A percentile compares a stretch with the other conserved stretches of the same genome.
These are phyloP conservation scores for Leptoclinus maculatus DNA, from an alignment of 2,797 vertebrate genomes.

Conservation along the genomic window DNA sequence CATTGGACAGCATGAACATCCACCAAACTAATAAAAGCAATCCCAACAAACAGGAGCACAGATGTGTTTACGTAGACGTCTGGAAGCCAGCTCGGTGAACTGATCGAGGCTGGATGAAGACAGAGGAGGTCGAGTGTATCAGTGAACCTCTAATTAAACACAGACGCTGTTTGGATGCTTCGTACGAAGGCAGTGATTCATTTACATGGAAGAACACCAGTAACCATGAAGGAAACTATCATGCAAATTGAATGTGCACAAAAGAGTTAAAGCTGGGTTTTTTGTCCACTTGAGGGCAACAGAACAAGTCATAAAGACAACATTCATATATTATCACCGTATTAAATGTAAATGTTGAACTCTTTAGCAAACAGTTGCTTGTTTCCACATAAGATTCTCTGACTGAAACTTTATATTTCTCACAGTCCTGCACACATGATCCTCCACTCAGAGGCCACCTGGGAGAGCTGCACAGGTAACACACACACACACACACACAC, in stretches of 20 bases:
- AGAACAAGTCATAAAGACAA: not conserved
- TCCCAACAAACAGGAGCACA: slow-evolving; percentile 16
- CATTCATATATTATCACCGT: no score
- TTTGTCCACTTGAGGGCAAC: not conserved
- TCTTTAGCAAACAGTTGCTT: not conserved
- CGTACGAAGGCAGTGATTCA: not conserved
- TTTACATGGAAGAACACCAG: not conserved
- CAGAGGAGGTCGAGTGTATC: not conserved
- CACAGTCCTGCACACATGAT: no score
- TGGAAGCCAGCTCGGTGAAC: slow-evolving; percentile 12
- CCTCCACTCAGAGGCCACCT: no score
- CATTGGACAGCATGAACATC: not conserved
- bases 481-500: no score
- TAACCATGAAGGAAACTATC: not conserved
- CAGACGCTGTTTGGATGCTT: slow-evolving; percentile 1
- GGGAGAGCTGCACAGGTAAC: no score
- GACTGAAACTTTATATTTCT: no score
- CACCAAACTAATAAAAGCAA: slow-evolving; percentile 1
- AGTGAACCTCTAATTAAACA: slow-evolving; percentile 9
- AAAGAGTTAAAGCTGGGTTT: not conserved
- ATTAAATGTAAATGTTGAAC: not conserved
- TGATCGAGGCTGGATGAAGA: slow-evolving; percentile 20
- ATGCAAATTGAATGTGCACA: not conserved
- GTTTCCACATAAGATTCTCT: no score
- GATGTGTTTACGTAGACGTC: slow-evolving; percentile 60